Evolutionary conservation across 2,888 invertebrate genomes (phyloP).

Genomic region (Drosophila neutralis): DNA sequence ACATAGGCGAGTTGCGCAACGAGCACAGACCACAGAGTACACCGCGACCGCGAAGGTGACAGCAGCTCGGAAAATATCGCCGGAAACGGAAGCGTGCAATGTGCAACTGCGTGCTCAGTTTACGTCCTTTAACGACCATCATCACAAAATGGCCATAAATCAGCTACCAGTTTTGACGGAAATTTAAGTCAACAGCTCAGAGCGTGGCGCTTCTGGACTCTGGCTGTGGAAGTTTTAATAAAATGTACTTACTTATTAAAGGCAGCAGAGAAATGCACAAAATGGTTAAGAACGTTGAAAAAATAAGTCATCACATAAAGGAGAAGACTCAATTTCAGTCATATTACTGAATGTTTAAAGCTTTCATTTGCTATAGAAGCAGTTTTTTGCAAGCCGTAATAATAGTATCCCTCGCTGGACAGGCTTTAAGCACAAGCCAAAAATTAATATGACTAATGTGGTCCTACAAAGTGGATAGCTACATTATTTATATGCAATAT

Average conservation of each 20-base stretch:
- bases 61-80: conserved; percentile 33
- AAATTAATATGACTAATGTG: conserved; percentile 25
- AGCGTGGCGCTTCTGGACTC: conserved; percentile 9
- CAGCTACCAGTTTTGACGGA: conserved; percentile 70
- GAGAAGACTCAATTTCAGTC: not conserved
- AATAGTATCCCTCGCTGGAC: not conserved
- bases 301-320: not conserved
- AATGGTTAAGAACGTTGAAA: not conserved
- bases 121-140: conserved; percentile 59
- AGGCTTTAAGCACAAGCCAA: conserved; percentile 16
- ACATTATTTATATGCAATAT: conserved; percentile 56
- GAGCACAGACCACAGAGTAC: not conserved
- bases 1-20: not conserved
- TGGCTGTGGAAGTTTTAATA: not conserved
- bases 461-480: conserved; percentile 24
- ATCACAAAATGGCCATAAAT: conserved; percentile 59
- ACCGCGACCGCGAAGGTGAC: conserved; percentile 10
- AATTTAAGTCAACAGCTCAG: conserved; percentile 55
- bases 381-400: not conserved
- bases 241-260: conserved; percentile 18
- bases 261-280: conserved; percentile 9
- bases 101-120: conserved; percentile 57
- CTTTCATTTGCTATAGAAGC: not conserved
- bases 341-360: not conserved
- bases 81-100: conserved; percentile 61